Conservation (phyloP, 1,140 invertebrate species). For the Drosophila erecta region DNA sequence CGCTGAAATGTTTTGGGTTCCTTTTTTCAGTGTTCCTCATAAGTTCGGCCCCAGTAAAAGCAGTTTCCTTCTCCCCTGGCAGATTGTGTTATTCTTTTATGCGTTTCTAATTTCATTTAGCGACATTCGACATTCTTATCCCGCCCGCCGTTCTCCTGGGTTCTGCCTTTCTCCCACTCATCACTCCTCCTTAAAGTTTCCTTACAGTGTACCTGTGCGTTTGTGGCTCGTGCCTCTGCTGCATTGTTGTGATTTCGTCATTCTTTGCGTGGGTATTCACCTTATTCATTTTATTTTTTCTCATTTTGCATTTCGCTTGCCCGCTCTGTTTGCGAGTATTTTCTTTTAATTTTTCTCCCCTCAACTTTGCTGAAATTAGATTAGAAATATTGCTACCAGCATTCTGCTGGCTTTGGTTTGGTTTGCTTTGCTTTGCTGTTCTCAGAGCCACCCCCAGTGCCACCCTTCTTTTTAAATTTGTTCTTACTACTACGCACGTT, state of each 20-base stretch:
- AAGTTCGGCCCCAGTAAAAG: conserved; percentile 18
- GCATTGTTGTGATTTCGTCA: conserved; percentile 68
- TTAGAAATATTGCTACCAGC: conserved; percentile 82
- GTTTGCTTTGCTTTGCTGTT: conserved; percentile 26
- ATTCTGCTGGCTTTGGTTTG: conserved; percentile 63
- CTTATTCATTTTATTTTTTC: conserved; percentile 36
- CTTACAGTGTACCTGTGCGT: conserved; percentile 60
- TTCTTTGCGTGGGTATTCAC: conserved; percentile 39
- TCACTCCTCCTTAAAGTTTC: conserved; percentile 58
- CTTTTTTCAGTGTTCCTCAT: conserved; percentile 18
- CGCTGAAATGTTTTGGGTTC: not conserved
- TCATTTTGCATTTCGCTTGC: conserved; percentile 39
- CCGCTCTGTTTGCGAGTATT: conserved; percentile 57
- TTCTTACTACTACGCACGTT: conserved; percentile 71
- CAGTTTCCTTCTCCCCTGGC: conserved; percentile 39
- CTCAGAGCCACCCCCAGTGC: not conserved
- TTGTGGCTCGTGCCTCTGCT: conserved; percentile 38
- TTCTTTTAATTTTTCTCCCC: conserved; percentile 72
- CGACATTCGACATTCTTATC: conserved; percentile 71
- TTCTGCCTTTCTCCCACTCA: not conserved
- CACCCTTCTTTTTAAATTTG: conserved; percentile 14
- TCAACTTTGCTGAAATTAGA: conserved; percentile 76
- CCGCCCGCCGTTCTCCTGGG: not conserved
- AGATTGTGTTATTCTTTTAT: conserved; percentile 78
- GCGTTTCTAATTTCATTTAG: conserved; percentile 83